Evolutionary conservation across 2,113 vertebrate genomes (phyloP).

Genomic region (Lophotis ruficrista): DNA sequence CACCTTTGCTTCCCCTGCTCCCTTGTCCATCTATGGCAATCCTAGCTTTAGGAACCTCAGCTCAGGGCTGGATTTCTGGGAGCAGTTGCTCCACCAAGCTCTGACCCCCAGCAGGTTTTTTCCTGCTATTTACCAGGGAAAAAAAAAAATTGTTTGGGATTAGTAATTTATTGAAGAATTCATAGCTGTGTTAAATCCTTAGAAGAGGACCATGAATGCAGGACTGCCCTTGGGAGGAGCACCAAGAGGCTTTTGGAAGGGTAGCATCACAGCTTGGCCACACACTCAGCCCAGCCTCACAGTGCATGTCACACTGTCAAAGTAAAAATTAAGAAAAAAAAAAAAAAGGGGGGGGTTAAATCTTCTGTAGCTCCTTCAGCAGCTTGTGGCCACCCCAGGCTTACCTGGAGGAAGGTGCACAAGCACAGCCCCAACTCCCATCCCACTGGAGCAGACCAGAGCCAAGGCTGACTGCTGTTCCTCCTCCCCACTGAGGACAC

Average conservation of each 20-base stretch:
- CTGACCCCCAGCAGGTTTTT: background rate
- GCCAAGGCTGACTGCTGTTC: background rate
- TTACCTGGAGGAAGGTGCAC: background rate
- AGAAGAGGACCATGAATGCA: rapidly evolving
- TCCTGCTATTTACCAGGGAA: no score
- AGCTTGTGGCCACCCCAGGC: background rate
- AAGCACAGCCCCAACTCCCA: rapidly evolving
- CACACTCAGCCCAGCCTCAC: background rate
- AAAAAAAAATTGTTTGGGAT: no score
- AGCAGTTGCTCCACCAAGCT: background rate
- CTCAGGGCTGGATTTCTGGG: background rate
- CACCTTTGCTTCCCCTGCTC: background rate
- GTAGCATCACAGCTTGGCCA: background rate
- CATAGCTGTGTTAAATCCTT: no score
- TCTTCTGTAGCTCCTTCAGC: background rate
- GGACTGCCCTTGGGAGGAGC: no score
- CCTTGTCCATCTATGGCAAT: background rate
- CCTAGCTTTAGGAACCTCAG: background rate
- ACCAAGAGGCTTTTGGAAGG: background rate
- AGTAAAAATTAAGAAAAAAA: background rate
- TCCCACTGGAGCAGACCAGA: background rate
- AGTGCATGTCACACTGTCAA: background rate
- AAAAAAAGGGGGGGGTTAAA: background rate
- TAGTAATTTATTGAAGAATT: no score
- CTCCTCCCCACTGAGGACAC: background rate